Evolutionary conservation across 2,797 vertebrate species (phyloP), one percentile per base, ranked within the genome.

Genomic region (Ceyx erithaca): DNA sequence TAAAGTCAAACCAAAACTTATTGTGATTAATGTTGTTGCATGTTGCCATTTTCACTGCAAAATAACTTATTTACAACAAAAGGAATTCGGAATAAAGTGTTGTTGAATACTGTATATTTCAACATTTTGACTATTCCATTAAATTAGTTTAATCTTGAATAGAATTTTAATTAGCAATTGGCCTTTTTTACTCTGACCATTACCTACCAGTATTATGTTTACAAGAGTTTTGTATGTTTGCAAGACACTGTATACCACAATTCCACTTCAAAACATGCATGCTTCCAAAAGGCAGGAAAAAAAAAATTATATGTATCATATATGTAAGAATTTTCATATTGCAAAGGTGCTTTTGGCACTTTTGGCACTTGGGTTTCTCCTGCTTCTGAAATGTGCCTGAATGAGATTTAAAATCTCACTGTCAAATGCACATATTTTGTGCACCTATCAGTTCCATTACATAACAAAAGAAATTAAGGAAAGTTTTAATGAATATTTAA

Each of bases 281-380:
- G 46, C 73, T 84, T 80, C 48, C 62, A 89, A 33, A 90, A 51
- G 11, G 2, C 25, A 22, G 35, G 18, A 21, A 66, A 88, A 55
- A 7, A 73, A 7, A 75, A 15, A 49, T 10, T 30, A 5, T 13
- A 88, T 40, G 7, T 31, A 76, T 6, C 2, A 63, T 7, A 52
- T 70, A 72, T 16, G 51, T 55, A 15, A 88, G 31, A 88, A 81
- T 79, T 58, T 66, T 86, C 91, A 54, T 72, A 92, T 83, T 80
- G 40, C 10, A 31, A 81, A n/a, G n/a, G 22, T 25, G 37, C 1
- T 63, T 82, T 71, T 31, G 2, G 49, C 18, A 70, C 52, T 54
- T 54, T 66, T 1, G 3, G 23, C 37, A 40, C 49, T 70, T 26
- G 7, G 4, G 5, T 62, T 73, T 57, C 9, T 48, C 77, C 78